A percentile compares a stretch with the other conserved stretches of the same genome.
Conservation (phyloP, 2,113 vertebrate genomes). For the Pseudois nayaur region DNA sequence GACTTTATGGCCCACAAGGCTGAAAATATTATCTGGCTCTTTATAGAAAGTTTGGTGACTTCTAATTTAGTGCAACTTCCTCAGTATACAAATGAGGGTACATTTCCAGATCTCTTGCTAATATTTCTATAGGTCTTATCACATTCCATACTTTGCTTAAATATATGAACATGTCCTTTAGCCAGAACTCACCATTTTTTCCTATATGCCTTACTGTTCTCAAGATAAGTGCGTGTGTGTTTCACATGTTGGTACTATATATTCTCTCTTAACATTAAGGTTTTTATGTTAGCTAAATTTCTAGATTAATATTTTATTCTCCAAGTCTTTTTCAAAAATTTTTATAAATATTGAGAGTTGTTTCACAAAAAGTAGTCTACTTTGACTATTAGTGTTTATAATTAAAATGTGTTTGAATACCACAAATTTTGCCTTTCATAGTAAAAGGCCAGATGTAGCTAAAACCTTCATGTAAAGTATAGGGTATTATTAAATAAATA, state of each 20-base stretch:
- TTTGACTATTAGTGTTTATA: neutral
- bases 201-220: neutral
- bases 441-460: neutral
- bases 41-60: neutral
- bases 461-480: slow-evolving; percentile 14
- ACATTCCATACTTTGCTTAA: neutral
- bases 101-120: neutral
- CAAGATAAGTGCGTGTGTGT: neutral
- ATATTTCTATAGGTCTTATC: neutral
- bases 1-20: neutral
- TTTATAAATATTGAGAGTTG: neutral
- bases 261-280: neutral
- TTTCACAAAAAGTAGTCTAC: neutral
- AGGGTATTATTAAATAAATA: neutral
- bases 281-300: slow-evolving; percentile 29
- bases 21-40: neutral
- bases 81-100: neutral
- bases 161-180: neutral
- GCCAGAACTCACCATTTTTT: neutral
- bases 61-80: neutral
- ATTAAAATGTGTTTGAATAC: slow-evolving; percentile 5
- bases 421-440: slow-evolving; percentile 23
- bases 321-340: neutral
- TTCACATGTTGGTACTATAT: neutral
- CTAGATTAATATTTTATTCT: slow-evolving; percentile 6